Evolutionary conservation across 2,113 vertebrate genomes (phyloP), one percentile per base, ranked within the genome.

Genomic region (Ivindomyrus marchei): DNA sequence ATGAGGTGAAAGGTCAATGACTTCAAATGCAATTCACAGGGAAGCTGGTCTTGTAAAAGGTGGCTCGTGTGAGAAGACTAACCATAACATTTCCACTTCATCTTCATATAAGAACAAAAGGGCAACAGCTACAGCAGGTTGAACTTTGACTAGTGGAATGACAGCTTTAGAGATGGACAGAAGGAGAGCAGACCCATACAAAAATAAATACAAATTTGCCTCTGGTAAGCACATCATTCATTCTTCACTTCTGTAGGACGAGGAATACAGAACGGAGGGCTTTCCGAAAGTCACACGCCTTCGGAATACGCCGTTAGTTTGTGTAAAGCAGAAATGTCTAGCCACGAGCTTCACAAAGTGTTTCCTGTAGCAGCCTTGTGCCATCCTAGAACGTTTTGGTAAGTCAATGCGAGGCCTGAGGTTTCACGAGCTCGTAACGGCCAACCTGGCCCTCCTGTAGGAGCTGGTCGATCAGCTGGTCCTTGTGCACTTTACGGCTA

Each of bases 361-460:
- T 50, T 88, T 74, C 42, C 62, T 80, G 66, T 36, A 88, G 56
- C 49, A 45, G 47, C 88, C 62, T 89, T 92, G 88, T 90, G 89
- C 84, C 80, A 90, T 94, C 66, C 88, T 8, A 46, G 27, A 27
- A 31, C 92, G 39, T 39, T 36, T 19, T 10, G 36, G 49, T 42
- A 90, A 94, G 91, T 95, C 91, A 96, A 90, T 96, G 93, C 31
- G 91, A 94, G 52, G 96, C 94, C 88, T 98, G 97, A 88, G 98
- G 98, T 97, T 98, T 98, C 24, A 99, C 97, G 1, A 99, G 97
- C 93, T 98, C 97, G 0, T 99, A 99, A 90, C 97, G 97, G 90
- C 98, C 98, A 88, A 99, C 98, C 85, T 99, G 98, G 42, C 98
- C 98, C 91, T 99, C 98, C 91, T 98, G 97, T 93, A 98, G 95